Evolutionary conservation across 2,888 invertebrate species (phyloP), one percentile per base, ranked within the genome.

Genomic region (Ennomos erosarius): DNA sequence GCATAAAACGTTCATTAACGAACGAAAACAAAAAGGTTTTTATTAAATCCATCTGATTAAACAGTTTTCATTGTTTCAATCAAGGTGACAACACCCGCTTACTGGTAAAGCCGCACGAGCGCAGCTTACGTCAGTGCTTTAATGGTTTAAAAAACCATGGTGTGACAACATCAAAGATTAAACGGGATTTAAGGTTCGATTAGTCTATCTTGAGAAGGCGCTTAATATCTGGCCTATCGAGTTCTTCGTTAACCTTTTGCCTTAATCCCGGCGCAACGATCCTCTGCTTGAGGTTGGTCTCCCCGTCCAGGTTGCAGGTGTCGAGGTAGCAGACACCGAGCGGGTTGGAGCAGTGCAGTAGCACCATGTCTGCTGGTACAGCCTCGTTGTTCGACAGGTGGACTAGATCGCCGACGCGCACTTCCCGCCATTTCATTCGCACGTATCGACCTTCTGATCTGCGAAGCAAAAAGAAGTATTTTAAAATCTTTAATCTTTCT

Each of bases 341-440:
- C 9, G 96, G 94, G 88, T 98, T 98, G 75, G 98, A 98, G 56
- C 98, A 97, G 74, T 96, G 94, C 62, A 99, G 93, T 58, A 99
- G 90, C 62, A 99, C 93, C 79, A 99, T 96, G 87, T 99, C 99
- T 0, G 99, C 99, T 36, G 99, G 99, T 66, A 99, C 97, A 54
- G 97, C 95, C 92, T 99, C 99, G 92, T 99, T 98, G 93, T 98
- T 98, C 45, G 98, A 98, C 74, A 99, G 93, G 88, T 99, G 99
- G 48, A 99, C 96, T 72, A 99, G 93, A 87, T 99, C 99, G 2
- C 99, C 99, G 36, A 98, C 98, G 63, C 96, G 94, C 55, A 99
- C 94, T 77, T 98, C 96, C 78, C 96, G 95, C 99, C 99, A 99
- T 74, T 97, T 94, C 53, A 96, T 95, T 85, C 96, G 96, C 75